Evolutionary conservation across 2,113 vertebrate species (phyloP).

Genomic region (Ptilonorhynchus violaceus): DNA sequence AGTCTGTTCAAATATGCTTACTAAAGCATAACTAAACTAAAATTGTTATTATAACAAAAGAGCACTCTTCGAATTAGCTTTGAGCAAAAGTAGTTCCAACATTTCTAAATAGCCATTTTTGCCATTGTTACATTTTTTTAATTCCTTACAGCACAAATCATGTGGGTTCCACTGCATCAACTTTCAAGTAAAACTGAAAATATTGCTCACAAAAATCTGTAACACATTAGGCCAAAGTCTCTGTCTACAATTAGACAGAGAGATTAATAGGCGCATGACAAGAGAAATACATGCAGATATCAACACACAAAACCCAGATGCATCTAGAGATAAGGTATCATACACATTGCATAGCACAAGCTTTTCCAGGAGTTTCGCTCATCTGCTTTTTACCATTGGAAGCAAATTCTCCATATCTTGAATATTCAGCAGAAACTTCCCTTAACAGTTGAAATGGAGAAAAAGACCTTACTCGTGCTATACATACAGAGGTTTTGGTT

Average conservation of each 20-base stretch:
- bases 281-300: background rate
- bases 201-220: background rate
- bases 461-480: background rate
- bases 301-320: background rate
- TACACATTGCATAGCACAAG: background rate
- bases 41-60: background rate
- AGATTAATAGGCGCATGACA: background rate
- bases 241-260: background rate
- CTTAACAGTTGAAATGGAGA: background rate
- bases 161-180: background rate
- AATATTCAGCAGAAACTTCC: background rate
- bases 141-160: background rate
- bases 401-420: background rate
- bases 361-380: background rate
- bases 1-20: background rate
- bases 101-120: background rate
- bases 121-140: background rate
- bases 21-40: background rate
- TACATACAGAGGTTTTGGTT: background rate
- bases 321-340: background rate
- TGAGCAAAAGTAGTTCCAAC: background rate
- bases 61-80: background rate
- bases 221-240: background rate
- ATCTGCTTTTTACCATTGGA: background rate
- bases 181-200: background rate